Base-by-base conservation (phyloP, 2,888 invertebrate species). In the Dryomyza anilis region DNA sequence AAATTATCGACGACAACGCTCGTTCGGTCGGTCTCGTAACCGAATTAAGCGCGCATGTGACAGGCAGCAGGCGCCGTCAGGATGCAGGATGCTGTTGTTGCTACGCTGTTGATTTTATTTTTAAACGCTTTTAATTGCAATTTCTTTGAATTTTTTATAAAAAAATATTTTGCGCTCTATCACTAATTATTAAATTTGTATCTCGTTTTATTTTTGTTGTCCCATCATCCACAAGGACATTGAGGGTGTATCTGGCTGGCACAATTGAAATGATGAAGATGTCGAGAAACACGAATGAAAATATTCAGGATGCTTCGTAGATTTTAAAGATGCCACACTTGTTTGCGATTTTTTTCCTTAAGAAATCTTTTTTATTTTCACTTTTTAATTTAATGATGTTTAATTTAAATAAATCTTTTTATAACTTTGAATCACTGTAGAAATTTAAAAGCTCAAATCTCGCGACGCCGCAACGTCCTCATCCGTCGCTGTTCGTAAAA, bases 241-340 rank as follows among this genome's bases (percentile, higher is more conserved):
- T 43, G 66, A 66, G 66, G 66, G 63, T 66, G 63, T 53, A 66
- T 58, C 63, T 55, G 25, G 39, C 36, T 29, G 45, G 21, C 33
- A n/a, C 16, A 25, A 25, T 53, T 43, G 23, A 48, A 50, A 65
- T 39, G 29, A 52, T 21, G 45, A 23, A 53, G n/a, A 58, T 48
- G 10, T 7, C 14, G 36, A 27, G 14, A 36, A 46, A n/a, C 43
- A 43, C 25, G 27, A 58, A 30, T n/a, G 58, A 50, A 48, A 12
- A 48, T 12, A n/a, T 25, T 25, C 23, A 50, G 50, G 50, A 50
- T 39, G 39, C 39, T 39, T 39, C n/a, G n/a, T n/a, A 3, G 3
- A 39, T 2, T 4, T 21, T 10, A 50, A 21, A 25, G n/a, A 14
- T 50, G 23, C 50, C 25, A 10, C 50, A 21, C 23, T 25, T 23